Evolutionary conservation across 2,888 invertebrate species (phyloP).

Genomic region (Nasonia oneida): DNA sequence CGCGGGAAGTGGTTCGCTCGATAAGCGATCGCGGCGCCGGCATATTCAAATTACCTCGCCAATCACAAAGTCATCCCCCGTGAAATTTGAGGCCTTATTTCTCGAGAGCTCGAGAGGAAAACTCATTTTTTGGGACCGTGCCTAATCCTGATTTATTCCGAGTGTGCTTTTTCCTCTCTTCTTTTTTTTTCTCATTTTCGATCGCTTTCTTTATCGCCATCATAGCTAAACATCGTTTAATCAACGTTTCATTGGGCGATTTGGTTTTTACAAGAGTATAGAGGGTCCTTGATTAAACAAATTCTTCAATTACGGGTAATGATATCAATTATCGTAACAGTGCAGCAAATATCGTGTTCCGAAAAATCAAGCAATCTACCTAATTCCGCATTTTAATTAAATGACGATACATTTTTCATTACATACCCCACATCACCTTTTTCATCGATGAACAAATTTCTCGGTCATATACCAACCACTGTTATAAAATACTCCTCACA

Average conservation of each 20-base stretch:
- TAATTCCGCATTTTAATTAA: not conserved
- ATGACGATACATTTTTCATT: no score
- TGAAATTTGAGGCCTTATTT: constrained; percentile 66
- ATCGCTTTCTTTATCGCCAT: not conserved
- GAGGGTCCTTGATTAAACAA: no score
- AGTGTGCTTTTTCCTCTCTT: constrained; percentile 55
- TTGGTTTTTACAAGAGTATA: no score
- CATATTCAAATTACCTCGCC: constrained; percentile 57
- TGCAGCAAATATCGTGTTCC: no score
- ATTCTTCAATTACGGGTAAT: no score
- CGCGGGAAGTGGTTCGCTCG: not conserved
- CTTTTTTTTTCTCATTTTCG: not conserved
- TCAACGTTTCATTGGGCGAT: not conserved
- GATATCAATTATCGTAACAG: no score
- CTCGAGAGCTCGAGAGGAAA: constrained; percentile 49
- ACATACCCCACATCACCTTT: no score
- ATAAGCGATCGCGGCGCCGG: constrained; percentile 46
- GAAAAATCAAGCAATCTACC: not conserved
- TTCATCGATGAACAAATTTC: no score
- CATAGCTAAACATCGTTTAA: not conserved
- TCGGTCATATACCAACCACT: no score
- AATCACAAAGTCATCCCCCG: constrained; percentile 63
- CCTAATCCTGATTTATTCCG: constrained; percentile 67
- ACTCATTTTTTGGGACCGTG: constrained; percentile 64
- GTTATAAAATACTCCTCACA: no score